Conservation (phyloP, 30 jellyfish, hydroid and myxozoan genomes). For the Pseudorhiza aurosa region DNA sequence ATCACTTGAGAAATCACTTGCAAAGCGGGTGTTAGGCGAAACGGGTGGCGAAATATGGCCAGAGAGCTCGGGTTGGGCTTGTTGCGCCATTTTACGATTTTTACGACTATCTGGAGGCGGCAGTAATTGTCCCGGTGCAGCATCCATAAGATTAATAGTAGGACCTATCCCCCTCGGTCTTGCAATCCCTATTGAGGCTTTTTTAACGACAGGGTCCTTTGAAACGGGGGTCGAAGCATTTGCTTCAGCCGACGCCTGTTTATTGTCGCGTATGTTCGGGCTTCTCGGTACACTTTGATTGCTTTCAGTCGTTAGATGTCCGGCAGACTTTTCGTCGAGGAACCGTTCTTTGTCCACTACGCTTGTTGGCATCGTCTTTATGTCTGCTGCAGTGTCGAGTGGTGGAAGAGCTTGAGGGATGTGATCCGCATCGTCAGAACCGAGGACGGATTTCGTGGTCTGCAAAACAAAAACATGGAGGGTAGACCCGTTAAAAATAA, state of each 20-base stretch:
- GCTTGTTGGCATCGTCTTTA: neutral
- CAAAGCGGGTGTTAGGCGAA: slow-evolving; percentile 52
- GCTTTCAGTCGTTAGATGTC: neutral
- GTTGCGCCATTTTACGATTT: slow-evolving; percentile 48
- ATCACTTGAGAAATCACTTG: slow-evolving; percentile 16
- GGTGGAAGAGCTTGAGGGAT: neutral
- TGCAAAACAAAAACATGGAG: neutral
- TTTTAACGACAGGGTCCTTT: slow-evolving; percentile 52
- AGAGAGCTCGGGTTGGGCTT: slow-evolving; percentile 37
- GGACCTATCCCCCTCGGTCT: slow-evolving; percentile 87
- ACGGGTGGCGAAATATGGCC: slow-evolving; percentile 45
- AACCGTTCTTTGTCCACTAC: neutral
- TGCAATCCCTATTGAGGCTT: slow-evolving; percentile 82
- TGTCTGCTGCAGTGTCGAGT: neutral
- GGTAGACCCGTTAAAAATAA: no score
- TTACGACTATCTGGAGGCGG: slow-evolving; percentile 94
- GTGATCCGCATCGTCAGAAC: neutral
- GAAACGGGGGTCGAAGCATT: slow-evolving; percentile 27
- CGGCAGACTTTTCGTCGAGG: neutral
- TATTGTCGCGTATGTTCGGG: neutral
- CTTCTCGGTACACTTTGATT: neutral
- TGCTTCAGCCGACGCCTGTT: neutral
- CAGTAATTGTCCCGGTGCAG: slow-evolving; percentile 92
- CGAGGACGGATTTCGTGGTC: neutral
- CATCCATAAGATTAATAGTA: slow-evolving; percentile 88